Base-by-base conservation (phyloP, 2,888 invertebrate genomes). In the Zelleria hepariella region DNA sequence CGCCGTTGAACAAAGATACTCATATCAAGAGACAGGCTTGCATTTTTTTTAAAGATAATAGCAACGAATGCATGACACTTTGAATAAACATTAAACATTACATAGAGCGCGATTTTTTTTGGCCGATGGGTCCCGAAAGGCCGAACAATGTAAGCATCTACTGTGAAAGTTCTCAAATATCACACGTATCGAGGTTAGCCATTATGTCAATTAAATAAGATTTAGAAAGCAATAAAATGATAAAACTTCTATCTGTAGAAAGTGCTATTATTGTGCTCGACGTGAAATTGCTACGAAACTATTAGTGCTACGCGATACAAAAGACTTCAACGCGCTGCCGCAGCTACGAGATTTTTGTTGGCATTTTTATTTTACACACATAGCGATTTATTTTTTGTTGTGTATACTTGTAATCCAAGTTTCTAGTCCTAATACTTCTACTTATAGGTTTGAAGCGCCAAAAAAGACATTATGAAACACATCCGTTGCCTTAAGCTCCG, bases 301-400 rank as follows among this genome's bases (percentile, higher is more conserved):
- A 51, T 51, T 23, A 23, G 18, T 7, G 65, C 69, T 69, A 70
- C 68, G 69, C 65, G 55, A 59, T 72, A 67, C 63, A 73, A 74
- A 75, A 82, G 84, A 85, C 77, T 76, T 84, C 80, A 82, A 85
- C 84, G 85, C 72, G 73, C n/a, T 20, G 20, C 20, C 18, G 27
- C n/a, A 5, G 57, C 57, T 57, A 57, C 48, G 57, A 48, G 15
- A 42, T 42, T 15, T 42, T 42, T 51, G 23, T 51, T 20, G 7
- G 49, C 49, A 7, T 49, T 51, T n/a, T 51, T 20, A 7, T 10
- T 23, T 20, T 49, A 32, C 32, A 10, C 10, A n/a, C n/a, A n/a
- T n/a, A n/a, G n/a, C n/a, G n/a, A n/a, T 49, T 49, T 20, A 15
- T 49, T 18, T 6, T 49, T 49, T 49, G 6, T 49, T 49, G 26